A percentile compares a stretch with the other conserved stretches of the same genome.
Evolutionary conservation across 2,888 invertebrate species (phyloP).

Genomic region (Cheilosia vulpina): DNA sequence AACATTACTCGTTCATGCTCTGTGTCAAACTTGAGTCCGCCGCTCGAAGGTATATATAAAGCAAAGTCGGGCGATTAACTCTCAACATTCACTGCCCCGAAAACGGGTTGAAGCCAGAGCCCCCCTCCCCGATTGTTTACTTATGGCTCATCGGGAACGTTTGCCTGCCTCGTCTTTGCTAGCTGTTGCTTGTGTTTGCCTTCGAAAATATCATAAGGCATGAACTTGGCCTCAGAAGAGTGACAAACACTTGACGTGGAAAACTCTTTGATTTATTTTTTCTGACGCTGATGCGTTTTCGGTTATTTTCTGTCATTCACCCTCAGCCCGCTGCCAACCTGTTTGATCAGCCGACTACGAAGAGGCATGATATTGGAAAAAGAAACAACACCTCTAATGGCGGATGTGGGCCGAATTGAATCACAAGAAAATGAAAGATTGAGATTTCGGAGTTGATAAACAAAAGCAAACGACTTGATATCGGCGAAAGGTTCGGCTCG

Average conservation of each 20-base stretch:
- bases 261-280: conserved; percentile 56
- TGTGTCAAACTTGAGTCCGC: conserved; percentile 2
- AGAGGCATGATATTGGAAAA: conserved; percentile 45
- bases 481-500: conserved; percentile 25
- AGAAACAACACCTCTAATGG: conserved; percentile 4
- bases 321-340: conserved; percentile 29
- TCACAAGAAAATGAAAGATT: conserved; percentile 62
- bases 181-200: conserved; percentile 65
- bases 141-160: conserved; percentile 59
- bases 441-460: conserved; percentile 70
- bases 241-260: conserved; percentile 29
- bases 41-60: conserved; percentile 3
- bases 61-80: conserved; percentile 60
- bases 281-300: conserved; percentile 1
- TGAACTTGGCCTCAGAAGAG: conserved; percentile 48
- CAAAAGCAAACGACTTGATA: conserved; percentile 31
- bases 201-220: conserved; percentile 62
- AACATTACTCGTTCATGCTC: conserved; percentile 34
- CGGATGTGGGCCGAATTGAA: conserved; percentile 36
- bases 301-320: not conserved
- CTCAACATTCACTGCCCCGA: conserved; percentile 30
- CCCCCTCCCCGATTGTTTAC: conserved; percentile 37
- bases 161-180: conserved; percentile 19
- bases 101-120: conserved; percentile 31
- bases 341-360: conserved; percentile 48